Evolutionary conservation across 2,797 vertebrate genomes (phyloP).

Genomic region (Buphagus erythrorhynchus): DNA sequence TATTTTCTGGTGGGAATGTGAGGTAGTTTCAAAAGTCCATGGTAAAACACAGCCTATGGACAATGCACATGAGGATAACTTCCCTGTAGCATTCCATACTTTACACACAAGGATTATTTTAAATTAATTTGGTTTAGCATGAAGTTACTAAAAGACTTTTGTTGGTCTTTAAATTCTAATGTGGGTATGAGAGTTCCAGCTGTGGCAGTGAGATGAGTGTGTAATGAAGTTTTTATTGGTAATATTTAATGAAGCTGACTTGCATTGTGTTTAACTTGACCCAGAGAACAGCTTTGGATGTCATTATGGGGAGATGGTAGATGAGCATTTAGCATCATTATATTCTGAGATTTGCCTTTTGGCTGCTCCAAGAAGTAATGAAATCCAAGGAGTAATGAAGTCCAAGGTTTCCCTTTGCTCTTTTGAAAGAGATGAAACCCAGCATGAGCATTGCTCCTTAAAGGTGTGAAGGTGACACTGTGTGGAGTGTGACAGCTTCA

Average conservation of each 20-base stretch:
- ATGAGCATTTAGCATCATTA: background rate
- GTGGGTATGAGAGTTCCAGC: background rate
- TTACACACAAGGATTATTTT: background rate
- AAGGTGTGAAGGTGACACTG: background rate
- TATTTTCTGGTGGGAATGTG: background rate
- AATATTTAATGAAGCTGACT: background rate
- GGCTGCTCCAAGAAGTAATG: background rate
- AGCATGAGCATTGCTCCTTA: fast-evolving
- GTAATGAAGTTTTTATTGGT: background rate
- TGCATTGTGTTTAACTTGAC: background rate
- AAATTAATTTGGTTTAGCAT: background rate
- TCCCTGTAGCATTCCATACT: background rate
- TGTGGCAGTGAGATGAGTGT: background rate
- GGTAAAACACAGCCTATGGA: background rate
- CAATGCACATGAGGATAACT: background rate
- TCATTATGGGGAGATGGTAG: background rate
- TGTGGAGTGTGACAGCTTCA: background rate
- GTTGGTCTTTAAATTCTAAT: background rate
- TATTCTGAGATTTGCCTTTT: background rate
- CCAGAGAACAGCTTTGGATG: background rate
- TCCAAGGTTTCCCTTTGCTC: background rate
- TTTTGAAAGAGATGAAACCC: background rate
- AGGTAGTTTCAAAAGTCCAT: background rate
- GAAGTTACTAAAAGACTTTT: background rate
- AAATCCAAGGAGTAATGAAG: background rate